Percentiles rank a stretch among this genome's conserved stretches.
Evolutionary conservation across 2,113 vertebrate genomes (phyloP).

Genomic region (Ploceus nigricollis): DNA sequence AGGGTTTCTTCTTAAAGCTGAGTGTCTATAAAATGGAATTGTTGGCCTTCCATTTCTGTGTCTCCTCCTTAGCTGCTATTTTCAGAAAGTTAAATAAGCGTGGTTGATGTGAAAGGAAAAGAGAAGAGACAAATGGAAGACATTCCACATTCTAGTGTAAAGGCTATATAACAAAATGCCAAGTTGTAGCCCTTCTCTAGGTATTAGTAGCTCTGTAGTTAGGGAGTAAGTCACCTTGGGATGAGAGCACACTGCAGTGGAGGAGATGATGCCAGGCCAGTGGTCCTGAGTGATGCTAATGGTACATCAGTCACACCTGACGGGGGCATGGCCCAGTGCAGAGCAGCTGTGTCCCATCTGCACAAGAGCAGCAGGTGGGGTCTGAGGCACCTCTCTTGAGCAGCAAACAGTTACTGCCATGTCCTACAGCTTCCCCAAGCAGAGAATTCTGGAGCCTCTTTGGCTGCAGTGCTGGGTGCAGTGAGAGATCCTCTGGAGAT

Average conservation of each 20-base stretch:
- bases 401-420: not conserved
- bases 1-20: not conserved
- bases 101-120: not conserved
- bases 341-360: not conserved
- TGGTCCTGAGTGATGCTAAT: not conserved
- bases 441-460: not conserved
- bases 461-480: not conserved
- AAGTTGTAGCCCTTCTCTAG: not conserved
- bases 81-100: not conserved
- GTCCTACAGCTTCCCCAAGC: not conserved
- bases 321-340: not conserved
- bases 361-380: not conserved
- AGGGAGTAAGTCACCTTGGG: not conserved
- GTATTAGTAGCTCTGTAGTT: not conserved
- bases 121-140: not conserved
- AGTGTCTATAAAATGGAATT: not conserved
- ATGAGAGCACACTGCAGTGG: not conserved
- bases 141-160: not conserved
- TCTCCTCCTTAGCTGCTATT: not conserved
- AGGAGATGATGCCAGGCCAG: not conserved
- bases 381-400: not conserved
- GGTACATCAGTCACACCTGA: not conserved
- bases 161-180: not conserved
- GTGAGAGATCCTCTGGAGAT: not conserved
- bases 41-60: not conserved